Evolutionary conservation across 2,113 vertebrate genomes (phyloP).

Genomic region (Alouatta palliata): DNA sequence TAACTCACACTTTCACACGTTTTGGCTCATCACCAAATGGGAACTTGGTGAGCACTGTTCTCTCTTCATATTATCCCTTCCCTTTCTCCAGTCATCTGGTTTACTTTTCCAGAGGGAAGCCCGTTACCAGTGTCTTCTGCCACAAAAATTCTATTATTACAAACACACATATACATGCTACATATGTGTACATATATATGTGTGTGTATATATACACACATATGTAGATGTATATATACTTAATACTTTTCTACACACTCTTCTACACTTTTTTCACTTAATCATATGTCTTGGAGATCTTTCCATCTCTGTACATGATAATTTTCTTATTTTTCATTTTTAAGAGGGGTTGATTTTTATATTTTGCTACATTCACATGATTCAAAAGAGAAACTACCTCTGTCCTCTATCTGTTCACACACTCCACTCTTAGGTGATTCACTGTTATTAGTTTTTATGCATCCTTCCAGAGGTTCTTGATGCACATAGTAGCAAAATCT

Average conservation of each 20-base stretch:
- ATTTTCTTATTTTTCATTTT: neutral
- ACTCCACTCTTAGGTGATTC: neutral
- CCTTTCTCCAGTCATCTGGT: neutral
- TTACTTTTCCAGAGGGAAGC: neutral
- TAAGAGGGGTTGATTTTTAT: neutral
- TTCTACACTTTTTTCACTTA: neutral
- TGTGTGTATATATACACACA: neutral
- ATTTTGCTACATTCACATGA: neutral
- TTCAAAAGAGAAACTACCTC: neutral
- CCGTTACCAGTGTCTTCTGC: neutral
- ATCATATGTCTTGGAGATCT: neutral
- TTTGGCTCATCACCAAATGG: too few relatives aligned
- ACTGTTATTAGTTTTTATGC: neutral
- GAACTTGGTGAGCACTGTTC: neutral
- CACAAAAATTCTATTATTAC: neutral
- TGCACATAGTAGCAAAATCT: neutral
- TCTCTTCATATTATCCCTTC: neutral
- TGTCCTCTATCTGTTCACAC: neutral
- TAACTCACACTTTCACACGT: too few relatives aligned
- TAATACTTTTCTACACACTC: neutral
- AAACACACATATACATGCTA: neutral
- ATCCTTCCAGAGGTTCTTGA: neutral
- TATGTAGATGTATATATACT: neutral
- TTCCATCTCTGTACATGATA: neutral
- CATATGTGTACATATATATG: neutral